Evolutionary conservation across 2,797 vertebrate species (phyloP), one percentile per base, ranked within the genome.

Genomic region (Selene dorsalis): DNA sequence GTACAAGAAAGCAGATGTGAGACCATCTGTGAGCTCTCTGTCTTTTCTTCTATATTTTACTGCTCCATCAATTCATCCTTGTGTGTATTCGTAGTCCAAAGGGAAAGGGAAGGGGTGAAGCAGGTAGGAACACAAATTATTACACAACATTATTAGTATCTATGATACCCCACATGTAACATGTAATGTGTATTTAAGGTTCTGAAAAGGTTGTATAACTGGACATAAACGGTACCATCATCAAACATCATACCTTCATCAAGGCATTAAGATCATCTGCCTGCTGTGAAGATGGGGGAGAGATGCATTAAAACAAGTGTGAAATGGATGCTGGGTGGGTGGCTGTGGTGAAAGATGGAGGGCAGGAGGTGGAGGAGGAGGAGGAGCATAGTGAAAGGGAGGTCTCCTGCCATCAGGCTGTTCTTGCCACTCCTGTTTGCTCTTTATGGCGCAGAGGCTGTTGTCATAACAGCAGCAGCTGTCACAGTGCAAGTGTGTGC

Each of bases 1-100:
- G 58, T 4, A 62, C 63, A 84, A 66, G 61, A 75, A 80, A 58
- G 68, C 77, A 77, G 75, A 80, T 80, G 74, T 77, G 45, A 41
- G 38, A 71, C 74, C 74, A 84, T 89, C 80, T 82, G 77, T 59
- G 48, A 59, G 62, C 50, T 24, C 60, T 62, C 53, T 32, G 24
- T 38, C 41, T 59, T 65, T 32, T 47, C 39, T 58, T 24, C 47
- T 38, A 28, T 60, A 7, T 65, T 73, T 82, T 72, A 62, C 30
- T 62, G 38, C 67, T 80, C 72, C 32, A 35, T 35, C 32, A 35
- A 9, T 35, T 35, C 32, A 35, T 35, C 32, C 32, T 35, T 35
- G 32, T 35, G 7, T 8, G 32, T 35, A 35, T 8, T 35, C 32
- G 7, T 35, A 35, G 32, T 35, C 32, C 32, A 35, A 35, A 35